Percentiles rank a stretch among this genome's conserved stretches.
Evolutionary conservation across 2,113 vertebrate genomes (phyloP).

Genomic region (Castor canadensis): DNA sequence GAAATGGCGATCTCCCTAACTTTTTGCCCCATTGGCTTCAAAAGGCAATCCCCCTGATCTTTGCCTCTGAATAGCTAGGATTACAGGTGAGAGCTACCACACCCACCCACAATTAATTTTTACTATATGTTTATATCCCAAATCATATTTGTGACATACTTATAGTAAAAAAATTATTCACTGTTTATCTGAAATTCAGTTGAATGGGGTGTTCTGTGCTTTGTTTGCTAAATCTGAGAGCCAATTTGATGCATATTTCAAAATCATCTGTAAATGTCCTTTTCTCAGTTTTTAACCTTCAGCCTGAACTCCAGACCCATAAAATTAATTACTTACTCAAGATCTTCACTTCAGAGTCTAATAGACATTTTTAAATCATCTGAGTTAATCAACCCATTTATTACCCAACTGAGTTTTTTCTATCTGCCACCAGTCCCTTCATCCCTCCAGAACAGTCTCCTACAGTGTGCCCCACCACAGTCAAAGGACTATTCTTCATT

Average conservation of each 20-base stretch:
- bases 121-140: neutral
- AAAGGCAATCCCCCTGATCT: no score
- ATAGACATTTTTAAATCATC: neutral
- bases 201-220: neutral
- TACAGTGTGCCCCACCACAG: neutral
- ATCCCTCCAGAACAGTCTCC: neutral
- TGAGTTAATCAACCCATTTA: neutral
- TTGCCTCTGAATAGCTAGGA: no score
- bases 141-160: neutral
- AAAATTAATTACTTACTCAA: neutral
- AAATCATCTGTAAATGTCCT: conserved; percentile 12
- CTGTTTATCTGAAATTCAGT: conserved; percentile 15
- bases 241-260: neutral
- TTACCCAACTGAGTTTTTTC: neutral
- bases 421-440: neutral
- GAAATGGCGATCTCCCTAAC: no score
- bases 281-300: neutral
- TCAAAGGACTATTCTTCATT: neutral
- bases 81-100: no score
- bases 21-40: no score
- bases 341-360: neutral
- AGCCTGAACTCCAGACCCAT: neutral
- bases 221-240: neutral
- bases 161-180: neutral
- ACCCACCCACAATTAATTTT: neutral